These are phyloP conservation scores for Callospermophilus lateralis DNA, from an alignment of 2,113 vertebrate genomes.

Conservation along the genomic window DNA sequence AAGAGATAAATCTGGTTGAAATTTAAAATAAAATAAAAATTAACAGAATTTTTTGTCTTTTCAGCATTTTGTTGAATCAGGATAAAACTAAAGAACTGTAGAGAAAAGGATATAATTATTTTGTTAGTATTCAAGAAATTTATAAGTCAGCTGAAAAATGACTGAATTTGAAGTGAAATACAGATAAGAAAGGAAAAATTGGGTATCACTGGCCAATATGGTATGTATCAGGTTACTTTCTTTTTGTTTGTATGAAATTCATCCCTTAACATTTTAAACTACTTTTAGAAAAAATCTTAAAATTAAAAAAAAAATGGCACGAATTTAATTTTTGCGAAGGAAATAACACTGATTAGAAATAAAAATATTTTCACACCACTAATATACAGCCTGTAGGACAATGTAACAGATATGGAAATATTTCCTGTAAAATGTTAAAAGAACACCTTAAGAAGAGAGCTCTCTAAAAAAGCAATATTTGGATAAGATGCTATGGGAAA, in stretches of 20 bases:
- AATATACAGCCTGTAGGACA: not conserved
- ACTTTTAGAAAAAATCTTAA: slow-evolving; percentile 39
- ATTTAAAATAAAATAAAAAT: slow-evolving; percentile 44
- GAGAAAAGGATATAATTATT: slow-evolving; percentile 47
- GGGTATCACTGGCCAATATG: not conserved
- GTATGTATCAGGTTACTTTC: not conserved
- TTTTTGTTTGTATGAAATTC: not conserved
- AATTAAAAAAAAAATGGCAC: not conserved
- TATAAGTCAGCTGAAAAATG: slow-evolving; percentile 39
- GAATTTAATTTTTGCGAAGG: slow-evolving; percentile 42
- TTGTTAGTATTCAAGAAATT: slow-evolving; percentile 61
- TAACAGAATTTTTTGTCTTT: slow-evolving; percentile 46
- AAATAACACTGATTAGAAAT: slow-evolving; percentile 30
- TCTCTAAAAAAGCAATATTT: not conserved
- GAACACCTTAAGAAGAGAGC: not conserved
- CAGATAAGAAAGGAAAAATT: not conserved
- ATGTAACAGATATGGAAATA: not conserved
- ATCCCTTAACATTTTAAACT: not conserved
- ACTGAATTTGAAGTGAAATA: slow-evolving; percentile 22
- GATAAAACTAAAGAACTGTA: slow-evolving; percentile 18
- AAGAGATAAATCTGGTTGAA: slow-evolving; percentile 36
- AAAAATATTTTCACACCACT: slow-evolving; percentile 24
- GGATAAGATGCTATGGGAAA: not conserved
- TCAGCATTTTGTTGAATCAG: slow-evolving; percentile 30
- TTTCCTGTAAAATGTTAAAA: not conserved